Base-by-base conservation (phyloP, 1,140 invertebrate genomes). In the Formica exsecta region DNA sequence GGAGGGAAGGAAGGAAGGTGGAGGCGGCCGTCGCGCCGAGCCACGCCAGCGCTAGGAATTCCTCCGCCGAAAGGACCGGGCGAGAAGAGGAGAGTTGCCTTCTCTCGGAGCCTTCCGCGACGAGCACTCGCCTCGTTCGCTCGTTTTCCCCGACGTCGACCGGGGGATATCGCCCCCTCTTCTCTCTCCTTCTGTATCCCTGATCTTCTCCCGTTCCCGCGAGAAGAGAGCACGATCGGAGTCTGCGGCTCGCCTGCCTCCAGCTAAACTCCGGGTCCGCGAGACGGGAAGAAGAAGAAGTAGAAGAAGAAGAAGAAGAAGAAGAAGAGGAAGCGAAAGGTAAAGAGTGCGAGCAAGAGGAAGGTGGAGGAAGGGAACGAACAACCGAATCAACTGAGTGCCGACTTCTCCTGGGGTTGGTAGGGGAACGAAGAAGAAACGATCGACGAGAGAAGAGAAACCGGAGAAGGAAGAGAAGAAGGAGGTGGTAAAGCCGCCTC, bases 21-120 rank as follows among this genome's bases (percentile, higher is more conserved):
- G 89, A 90, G 92, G 83, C 65, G 87, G 62, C 80, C 51, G 85
- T 48, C 87, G 80, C 61, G 71, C 48, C 85, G 90, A 92, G 92
- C 91, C 92, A 93, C 93, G 93, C 92, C 91, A 93, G 90, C 48
- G 48, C 92, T 93, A 92, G 93, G 93, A 93, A 94, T 95, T 95
- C 94, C 93, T 94, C 93, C 93, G 93, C 92, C 89, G 91, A 92
- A 93, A 92, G 91, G 92, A 93, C 87, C 89, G 76, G 88, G 57
- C 61, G 86, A 86, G 77, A 81, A 65, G 85, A 83, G 71, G 85
- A 83, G 76, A 90, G 86, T 32, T 75, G 80, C 57, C 91, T 84
- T 83, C 68, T 76, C 91, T 80, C 71, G 66, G 66, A 29, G 57
- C 44, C 66, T 89, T 85, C 80, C 87, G 84, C 89, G 85, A 87